phyloP scores from a whole-genome alignment of 2,888 invertebrate genomes.

The Congeria kusceri region DNA sequence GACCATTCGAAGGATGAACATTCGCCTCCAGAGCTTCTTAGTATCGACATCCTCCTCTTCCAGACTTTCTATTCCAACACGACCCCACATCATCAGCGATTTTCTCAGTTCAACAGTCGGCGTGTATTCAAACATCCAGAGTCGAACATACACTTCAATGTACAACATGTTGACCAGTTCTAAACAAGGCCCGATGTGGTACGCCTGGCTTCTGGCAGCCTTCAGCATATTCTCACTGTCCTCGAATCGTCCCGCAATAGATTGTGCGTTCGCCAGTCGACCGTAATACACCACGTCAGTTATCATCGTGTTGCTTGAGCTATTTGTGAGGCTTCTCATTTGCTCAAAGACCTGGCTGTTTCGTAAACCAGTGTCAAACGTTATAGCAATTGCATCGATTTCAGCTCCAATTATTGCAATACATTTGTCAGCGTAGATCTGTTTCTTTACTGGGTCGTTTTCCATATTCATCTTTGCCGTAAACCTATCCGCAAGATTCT shows the following conservation, averaged over 20 bases:
- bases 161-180: slow-evolving; percentile 65
- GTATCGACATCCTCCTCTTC: slow-evolving; percentile 55
- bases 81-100: slow-evolving; percentile 50
- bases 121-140: slow-evolving; percentile 59
- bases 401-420: slow-evolving; percentile 33
- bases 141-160: slow-evolving; percentile 58
- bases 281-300: slow-evolving; percentile 51
- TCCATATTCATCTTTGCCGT: slow-evolving; percentile 27
- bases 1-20: slow-evolving; percentile 65
- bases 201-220: slow-evolving; percentile 52
- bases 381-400: slow-evolving; percentile 54
- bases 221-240: slow-evolving; percentile 46
- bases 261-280: slow-evolving; percentile 54
- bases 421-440: slow-evolving; percentile 44
- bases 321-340: slow-evolving; percentile 34
- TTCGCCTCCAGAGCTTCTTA: slow-evolving; percentile 56
- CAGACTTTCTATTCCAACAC: slow-evolving; percentile 54
- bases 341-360: slow-evolving; percentile 49
- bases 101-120: slow-evolving; percentile 34
- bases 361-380: slow-evolving; percentile 45
- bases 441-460: slow-evolving; percentile 27
- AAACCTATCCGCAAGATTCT: slow-evolving; percentile 35
- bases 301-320: slow-evolving; percentile 49
- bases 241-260: slow-evolving; percentile 40
- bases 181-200: slow-evolving; percentile 51